Base-by-base conservation (phyloP, 2,888 invertebrate species). In the Eupithecia tripunctaria region DNA sequence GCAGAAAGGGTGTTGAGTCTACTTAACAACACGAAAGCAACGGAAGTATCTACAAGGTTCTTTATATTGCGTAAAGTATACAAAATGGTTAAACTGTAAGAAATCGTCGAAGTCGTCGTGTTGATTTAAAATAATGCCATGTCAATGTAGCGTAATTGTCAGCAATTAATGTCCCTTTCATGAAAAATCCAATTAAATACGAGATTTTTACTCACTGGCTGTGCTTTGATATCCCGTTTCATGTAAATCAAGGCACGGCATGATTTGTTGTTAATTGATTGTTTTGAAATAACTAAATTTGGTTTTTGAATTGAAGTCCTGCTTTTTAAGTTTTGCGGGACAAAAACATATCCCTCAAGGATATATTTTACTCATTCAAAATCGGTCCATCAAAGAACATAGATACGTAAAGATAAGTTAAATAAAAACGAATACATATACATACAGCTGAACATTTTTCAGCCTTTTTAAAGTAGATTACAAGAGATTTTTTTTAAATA, bases 1-100 rank as follows among this genome's bases (percentile, higher is more conserved):
- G 12, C 29, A 63, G 62, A 63, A 62, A 63, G 62, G 56, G 62
- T 63, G 36, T 63, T 3, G 36, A 36, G 36, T 63, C 62, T 63
- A n/a, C 62, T 63, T 41, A 62, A 29, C 56, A 32, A 63, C 15
- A 62, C 62, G 36, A 63, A 32, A 32, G 36, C 36, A 36, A 36
- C 36, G 36, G 36, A 36, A 8, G 32, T 60, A 60, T 25, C 14
- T 14, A 56, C 12, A 56, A 56, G n/a, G 21, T 25, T 56, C 56
- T 12, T 56, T 5, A 25, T 56, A 56, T 25, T 56, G 12, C 51
- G 51, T 1, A 25, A 56, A 25, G 56, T 56, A n/a, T 47, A 21
- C 21, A 36, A 51, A 51, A 51, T 1, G 51, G 51, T 51, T 51
- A 21, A 51, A 51, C 2, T 47, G 5, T n/a, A 51, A 1, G 21